Evolutionary conservation across 1,140 invertebrate genomes (phyloP).

Genomic region (Odontomachus brunneus): DNA sequence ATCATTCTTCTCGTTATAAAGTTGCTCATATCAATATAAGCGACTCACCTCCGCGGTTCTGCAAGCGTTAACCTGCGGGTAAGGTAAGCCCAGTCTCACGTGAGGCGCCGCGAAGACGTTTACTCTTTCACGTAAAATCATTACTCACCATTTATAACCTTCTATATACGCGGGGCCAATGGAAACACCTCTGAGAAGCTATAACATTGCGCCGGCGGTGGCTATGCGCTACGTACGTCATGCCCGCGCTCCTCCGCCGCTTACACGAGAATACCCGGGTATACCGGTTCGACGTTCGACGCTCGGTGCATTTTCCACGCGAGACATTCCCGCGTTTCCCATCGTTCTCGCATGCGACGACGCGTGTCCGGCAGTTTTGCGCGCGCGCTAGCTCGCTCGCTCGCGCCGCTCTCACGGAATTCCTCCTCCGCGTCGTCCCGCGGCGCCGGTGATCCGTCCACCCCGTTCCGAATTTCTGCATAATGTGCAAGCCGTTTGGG

Average conservation of each 20-base stretch:
- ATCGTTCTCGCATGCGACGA: slow-evolving; percentile 67
- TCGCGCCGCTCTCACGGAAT: slow-evolving; percentile 49
- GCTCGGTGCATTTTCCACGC: slow-evolving; percentile 48
- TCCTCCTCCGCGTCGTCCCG: slow-evolving; percentile 55
- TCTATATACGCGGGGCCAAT: slow-evolving; percentile 24
- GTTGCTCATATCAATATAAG: background rate
- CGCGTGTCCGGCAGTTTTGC: slow-evolving; percentile 69
- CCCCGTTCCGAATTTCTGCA: slow-evolving; percentile 76
- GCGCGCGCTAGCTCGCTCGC: slow-evolving; percentile 52
- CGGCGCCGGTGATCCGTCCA: slow-evolving; percentile 39
- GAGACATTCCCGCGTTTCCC: slow-evolving; percentile 58
- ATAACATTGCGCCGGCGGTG: slow-evolving; percentile 14
- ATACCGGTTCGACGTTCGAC: slow-evolving; percentile 60
- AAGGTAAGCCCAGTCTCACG: background rate
- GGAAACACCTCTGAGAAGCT: slow-evolving; percentile 33
- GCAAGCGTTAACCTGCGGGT: background rate
- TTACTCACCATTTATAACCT: slow-evolving; percentile 37
- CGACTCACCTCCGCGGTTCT: background rate
- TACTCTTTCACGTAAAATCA: slow-evolving; percentile 21
- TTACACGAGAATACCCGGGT: slow-evolving; percentile 16
- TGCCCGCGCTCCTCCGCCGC: background rate
- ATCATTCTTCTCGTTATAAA: background rate
- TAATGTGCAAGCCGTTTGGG: slow-evolving; percentile 76
- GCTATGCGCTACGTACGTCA: slow-evolving; percentile 21
- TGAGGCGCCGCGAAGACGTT: slow-evolving; percentile 34